Percentiles rank a stretch among this genome's conserved stretches.
Conservation (phyloP, 2,113 vertebrate species). For the Platysternon megacephalum region DNA sequence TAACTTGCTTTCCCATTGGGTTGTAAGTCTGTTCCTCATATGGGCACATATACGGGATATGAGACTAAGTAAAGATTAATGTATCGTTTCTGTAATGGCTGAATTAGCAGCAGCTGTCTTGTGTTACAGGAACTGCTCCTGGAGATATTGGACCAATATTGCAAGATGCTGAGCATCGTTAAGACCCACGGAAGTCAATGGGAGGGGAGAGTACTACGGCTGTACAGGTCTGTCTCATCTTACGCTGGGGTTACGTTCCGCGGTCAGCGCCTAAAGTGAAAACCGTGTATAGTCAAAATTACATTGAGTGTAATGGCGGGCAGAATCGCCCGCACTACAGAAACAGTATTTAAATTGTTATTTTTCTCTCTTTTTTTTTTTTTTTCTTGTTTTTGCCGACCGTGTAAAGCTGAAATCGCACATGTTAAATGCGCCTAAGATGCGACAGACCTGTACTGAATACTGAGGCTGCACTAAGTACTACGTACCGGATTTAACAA, state of each 20-base stretch:
- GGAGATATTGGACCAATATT: rapidly evolving
- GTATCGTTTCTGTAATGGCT: neutral
- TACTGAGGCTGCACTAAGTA: neutral
- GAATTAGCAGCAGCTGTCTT: neutral
- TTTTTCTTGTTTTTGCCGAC: too few relatives aligned
- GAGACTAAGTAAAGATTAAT: neutral
- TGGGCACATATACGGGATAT: neutral
- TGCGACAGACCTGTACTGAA: too few relatives aligned
- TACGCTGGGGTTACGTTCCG: too few relatives aligned
- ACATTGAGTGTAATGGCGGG: too few relatives aligned
- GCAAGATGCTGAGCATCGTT: neutral
- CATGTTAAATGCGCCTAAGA: too few relatives aligned
- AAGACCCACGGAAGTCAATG: neutral
- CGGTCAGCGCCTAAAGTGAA: too few relatives aligned
- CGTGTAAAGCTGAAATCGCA: too few relatives aligned
- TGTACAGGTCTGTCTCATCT: too few relatives aligned
- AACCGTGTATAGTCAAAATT: too few relatives aligned
- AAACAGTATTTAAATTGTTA: too few relatives aligned
- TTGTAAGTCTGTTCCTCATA: neutral
- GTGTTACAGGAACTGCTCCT: neutral
- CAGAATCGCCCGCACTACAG: too few relatives aligned
- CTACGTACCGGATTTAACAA: neutral
- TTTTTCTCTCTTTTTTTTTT: too few relatives aligned
- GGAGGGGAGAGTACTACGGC: neutral
- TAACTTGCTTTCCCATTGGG: neutral